Conservation (phyloP, 2,888 invertebrate species). For the Microctonus aethiopoides region DNA sequence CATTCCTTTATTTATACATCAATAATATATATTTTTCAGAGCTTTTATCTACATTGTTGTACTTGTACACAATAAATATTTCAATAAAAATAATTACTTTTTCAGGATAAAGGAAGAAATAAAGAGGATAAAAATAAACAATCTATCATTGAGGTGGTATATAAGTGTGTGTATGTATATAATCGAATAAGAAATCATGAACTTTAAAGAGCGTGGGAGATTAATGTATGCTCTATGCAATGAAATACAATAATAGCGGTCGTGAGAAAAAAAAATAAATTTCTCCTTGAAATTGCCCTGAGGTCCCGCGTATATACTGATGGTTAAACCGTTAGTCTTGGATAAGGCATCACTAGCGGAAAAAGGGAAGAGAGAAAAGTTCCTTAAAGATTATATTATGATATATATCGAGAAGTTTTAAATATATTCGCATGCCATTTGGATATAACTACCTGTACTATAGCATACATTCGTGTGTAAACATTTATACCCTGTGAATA, state of each 20-base stretch:
- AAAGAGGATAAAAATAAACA: no score
- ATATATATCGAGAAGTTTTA: background rate
- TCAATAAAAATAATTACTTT: no score
- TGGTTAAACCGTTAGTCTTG: conserved; percentile 24
- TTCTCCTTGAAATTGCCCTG: conserved; percentile 30
- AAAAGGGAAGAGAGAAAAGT: background rate
- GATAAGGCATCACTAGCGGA: background rate
- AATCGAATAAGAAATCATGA: conserved; percentile 4
- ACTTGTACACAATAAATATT: no score
- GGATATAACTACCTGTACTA: background rate
- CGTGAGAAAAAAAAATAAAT: conserved; percentile 29
- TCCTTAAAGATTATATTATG: conserved; percentile 7
- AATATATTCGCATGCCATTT: conserved; percentile 17
- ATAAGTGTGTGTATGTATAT: background rate
- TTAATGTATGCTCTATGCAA: background rate
- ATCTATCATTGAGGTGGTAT: no score
- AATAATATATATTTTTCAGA: background rate
- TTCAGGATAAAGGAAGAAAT: no score
- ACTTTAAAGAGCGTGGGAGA: conserved; percentile 34
- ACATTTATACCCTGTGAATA: no score
- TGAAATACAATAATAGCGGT: background rate
- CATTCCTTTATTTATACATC: background rate
- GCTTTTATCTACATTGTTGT: no score
- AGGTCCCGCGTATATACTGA: conserved; percentile 21
- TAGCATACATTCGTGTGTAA: background rate